Conservation (phyloP, 2,888 invertebrate species). For the Mythimna loreyi region DNA sequence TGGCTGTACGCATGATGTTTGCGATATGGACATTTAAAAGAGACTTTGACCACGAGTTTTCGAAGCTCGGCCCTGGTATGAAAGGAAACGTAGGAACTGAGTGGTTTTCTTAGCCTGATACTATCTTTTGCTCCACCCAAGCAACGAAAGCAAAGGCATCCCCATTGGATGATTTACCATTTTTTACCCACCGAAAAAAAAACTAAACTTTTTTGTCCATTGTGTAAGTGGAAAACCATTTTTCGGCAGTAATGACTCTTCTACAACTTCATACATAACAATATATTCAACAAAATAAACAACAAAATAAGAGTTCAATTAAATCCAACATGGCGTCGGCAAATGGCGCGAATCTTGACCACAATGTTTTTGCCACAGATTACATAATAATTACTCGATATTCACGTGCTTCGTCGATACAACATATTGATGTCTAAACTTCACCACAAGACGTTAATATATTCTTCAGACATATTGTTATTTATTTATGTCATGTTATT, state of each 20-base stretch:
- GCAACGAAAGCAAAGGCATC: no score
- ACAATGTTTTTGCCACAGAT: slow-evolving; percentile 54
- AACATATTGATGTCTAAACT: slow-evolving; percentile 9
- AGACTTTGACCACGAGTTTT: no score
- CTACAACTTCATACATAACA: background rate
- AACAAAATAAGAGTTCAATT: slow-evolving; percentile 3
- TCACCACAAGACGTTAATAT: slow-evolving; percentile 37
- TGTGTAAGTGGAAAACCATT: background rate
- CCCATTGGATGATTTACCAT: no score
- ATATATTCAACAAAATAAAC: background rate
- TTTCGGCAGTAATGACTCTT: no score
- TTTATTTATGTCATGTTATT: slow-evolving; percentile 22
- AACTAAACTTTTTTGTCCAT: background rate
- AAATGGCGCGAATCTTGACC: slow-evolving; percentile 36
- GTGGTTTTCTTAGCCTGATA: no score
- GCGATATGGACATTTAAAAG: no score
- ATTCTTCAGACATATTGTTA: slow-evolving; percentile 18
- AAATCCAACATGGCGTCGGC: slow-evolving; percentile 17
- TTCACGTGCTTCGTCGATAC: slow-evolving; percentile 27
- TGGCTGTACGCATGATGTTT: no score
- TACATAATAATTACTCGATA: slow-evolving; percentile 45
- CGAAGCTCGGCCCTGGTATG: no score
- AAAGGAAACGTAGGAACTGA: no score
- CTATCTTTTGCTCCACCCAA: no score
- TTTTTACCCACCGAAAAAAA: no score